Conservation (phyloP, 1,140 invertebrate genomes). For the Drosophila lacertosa region DNA sequence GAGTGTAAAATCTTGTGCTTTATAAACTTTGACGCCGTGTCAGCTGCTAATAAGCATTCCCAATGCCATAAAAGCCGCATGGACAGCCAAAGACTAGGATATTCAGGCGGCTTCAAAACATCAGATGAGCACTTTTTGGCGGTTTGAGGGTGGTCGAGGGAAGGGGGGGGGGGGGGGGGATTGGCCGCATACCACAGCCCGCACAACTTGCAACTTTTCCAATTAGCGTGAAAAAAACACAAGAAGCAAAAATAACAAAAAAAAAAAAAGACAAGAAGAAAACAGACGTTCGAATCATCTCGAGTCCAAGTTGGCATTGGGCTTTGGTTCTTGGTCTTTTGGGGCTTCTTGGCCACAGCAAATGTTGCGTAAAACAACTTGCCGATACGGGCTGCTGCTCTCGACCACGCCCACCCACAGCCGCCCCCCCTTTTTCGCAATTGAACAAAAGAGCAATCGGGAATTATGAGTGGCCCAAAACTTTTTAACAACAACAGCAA, state of each 20-base stretch:
- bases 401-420: neutral
- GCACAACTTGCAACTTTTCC: slow-evolving; percentile 80
- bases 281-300: slow-evolving; percentile 38
- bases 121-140: slow-evolving; percentile 6
- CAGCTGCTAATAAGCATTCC: slow-evolving; percentile 81
- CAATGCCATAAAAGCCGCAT: slow-evolving; percentile 75
- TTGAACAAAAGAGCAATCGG: slow-evolving; percentile 79
- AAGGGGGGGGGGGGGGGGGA: neutral
- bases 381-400: slow-evolving; percentile 51
- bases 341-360: slow-evolving; percentile 52
- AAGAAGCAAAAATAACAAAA: slow-evolving; percentile 19
- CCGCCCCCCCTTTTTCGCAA: slow-evolving; percentile 34
- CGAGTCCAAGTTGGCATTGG: slow-evolving; percentile 45
- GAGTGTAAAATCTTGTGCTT: slow-evolving; percentile 70
- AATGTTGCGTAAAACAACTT: slow-evolving; percentile 80
- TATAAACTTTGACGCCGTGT: slow-evolving; percentile 73
- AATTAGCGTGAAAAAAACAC: slow-evolving; percentile 81
- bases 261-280: slow-evolving; percentile 22
- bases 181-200: slow-evolving; percentile 21
- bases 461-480: slow-evolving; percentile 76
- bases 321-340: slow-evolving; percentile 26
- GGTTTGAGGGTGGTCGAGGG: too few relatives aligned
- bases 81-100: slow-evolving; percentile 47
- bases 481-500: slow-evolving; percentile 67
- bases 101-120: slow-evolving; percentile 17